phyloP scores from a whole-genome alignment of 2,797 vertebrate species.

The Siniperca obscura region DNA sequence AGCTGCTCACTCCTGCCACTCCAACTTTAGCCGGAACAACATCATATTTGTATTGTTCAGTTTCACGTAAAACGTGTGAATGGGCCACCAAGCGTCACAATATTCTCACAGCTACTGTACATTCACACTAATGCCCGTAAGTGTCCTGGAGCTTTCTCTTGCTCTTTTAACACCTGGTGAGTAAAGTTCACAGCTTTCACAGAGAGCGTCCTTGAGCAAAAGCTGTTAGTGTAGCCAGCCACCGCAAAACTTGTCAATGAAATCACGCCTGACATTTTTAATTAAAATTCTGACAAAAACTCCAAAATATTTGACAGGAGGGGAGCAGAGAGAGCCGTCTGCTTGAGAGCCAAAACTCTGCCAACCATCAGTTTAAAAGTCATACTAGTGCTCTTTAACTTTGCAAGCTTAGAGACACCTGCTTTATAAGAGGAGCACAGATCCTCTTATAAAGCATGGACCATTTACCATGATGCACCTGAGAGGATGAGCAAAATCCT shows the following conservation, averaged over 20 bases:
- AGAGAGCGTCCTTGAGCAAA: slow-evolving; percentile 48
- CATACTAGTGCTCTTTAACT: slow-evolving; percentile 32
- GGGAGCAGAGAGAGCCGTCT: slow-evolving; percentile 16
- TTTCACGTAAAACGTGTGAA: slow-evolving; percentile 14
- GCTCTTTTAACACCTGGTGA: slow-evolving; percentile 21
- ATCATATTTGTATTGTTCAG: neutral
- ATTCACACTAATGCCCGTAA: slow-evolving; percentile 14
- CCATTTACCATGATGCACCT: slow-evolving; percentile 4
- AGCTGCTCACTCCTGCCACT: slow-evolving; percentile 17
- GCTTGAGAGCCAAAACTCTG: slow-evolving; percentile 15
- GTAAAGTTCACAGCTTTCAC: slow-evolving; percentile 53
- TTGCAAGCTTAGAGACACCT: slow-evolving; percentile 23
- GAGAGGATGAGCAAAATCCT: slow-evolving; percentile 15
- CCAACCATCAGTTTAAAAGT: slow-evolving; percentile 3
- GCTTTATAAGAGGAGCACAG: neutral
- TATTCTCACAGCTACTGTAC: slow-evolving; percentile 3
- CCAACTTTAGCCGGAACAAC: neutral
- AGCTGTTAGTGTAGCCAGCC: slow-evolving; percentile 7
- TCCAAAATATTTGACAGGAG: slow-evolving; percentile 52
- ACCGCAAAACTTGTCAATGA: slow-evolving; percentile 55
- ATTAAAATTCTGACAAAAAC: slow-evolving; percentile 72
- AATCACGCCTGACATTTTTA: slow-evolving; percentile 70
- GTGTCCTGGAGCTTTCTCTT: slow-evolving; percentile 1
- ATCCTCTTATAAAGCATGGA: neutral
- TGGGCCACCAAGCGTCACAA: neutral